Conservation (phyloP, 2,113 vertebrate genomes). For the Embiotoca jacksoni region DNA sequence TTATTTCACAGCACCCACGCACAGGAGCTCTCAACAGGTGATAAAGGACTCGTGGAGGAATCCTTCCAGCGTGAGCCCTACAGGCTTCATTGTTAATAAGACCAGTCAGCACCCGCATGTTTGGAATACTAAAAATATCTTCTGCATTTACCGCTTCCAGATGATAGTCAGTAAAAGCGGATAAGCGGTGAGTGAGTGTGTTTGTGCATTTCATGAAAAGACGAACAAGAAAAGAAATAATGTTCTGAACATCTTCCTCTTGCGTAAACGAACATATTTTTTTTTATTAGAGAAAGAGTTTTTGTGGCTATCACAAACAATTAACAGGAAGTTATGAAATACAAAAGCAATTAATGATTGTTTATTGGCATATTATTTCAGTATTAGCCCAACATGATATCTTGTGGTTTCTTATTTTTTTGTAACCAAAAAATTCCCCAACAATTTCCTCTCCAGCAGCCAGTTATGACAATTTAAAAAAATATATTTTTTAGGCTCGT, state of each 20-base stretch:
- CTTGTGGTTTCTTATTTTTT: too few relatives aligned
- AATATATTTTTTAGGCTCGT: too few relatives aligned
- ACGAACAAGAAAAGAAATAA: background rate
- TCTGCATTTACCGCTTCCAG: conserved; percentile 35
- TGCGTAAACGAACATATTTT: background rate
- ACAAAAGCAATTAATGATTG: too few relatives aligned
- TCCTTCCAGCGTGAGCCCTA: conserved; percentile 39
- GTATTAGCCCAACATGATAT: too few relatives aligned
- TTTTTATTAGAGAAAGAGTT: too few relatives aligned
- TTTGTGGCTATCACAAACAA: too few relatives aligned
- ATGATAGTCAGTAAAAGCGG: conserved; percentile 17
- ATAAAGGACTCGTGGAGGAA: conserved; percentile 62
- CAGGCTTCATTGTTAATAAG: conserved; percentile 69
- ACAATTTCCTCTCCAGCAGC: background rate
- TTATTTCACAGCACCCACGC: conserved; percentile 48
- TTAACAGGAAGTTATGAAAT: too few relatives aligned
- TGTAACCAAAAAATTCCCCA: background rate
- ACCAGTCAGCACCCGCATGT: conserved; percentile 50
- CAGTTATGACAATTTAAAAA: background rate
- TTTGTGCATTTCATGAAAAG: conserved; percentile 1
- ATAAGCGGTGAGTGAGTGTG: background rate
- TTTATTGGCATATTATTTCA: too few relatives aligned
- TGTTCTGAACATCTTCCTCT: background rate
- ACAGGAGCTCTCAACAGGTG: conserved; percentile 60
- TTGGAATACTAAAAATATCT: conserved; percentile 63